Evolutionary conservation across 1,140 invertebrate species (phyloP).

Genomic region (Euschistus heros): DNA sequence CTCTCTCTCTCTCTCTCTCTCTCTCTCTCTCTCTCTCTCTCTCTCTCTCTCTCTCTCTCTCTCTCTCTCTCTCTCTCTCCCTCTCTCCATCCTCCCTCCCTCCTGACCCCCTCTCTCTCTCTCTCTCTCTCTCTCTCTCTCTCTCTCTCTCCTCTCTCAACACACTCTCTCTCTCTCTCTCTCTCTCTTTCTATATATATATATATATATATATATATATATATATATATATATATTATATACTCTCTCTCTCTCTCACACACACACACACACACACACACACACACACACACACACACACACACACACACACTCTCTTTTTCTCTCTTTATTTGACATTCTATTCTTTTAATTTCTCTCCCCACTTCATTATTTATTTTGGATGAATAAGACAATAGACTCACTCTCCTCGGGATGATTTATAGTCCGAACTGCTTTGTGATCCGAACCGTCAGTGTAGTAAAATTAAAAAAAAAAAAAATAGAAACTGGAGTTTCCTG

Average conservation of each 20-base stretch:
- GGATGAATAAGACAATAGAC: too few species aligned
- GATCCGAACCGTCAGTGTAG: too few species aligned
- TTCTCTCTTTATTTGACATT: neutral
- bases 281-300: neutral
- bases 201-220: neutral
- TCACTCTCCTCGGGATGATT: too few species aligned
- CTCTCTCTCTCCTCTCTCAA: neutral
- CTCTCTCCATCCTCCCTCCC: too few species aligned
- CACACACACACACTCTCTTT: slow-evolving; percentile 9
- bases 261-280: neutral
- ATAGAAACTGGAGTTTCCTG: too few species aligned
- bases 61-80: too few species aligned
- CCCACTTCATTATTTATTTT: too few species aligned
- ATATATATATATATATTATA: slow-evolving; percentile 10
- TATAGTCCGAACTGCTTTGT: too few species aligned
- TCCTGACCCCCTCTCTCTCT: slow-evolving; percentile 12
- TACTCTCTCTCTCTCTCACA: slow-evolving; percentile 11
- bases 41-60: too few species aligned
- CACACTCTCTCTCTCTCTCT: neutral
- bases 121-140: slow-evolving; percentile 15
- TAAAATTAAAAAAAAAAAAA: too few species aligned
- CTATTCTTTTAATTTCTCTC: neutral
- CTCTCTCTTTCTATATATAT: too few species aligned
- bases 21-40: too few species aligned
- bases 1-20: neutral